Evolutionary conservation across 2,797 vertebrate genomes (phyloP).

Genomic region (Ptychadena robeensis): DNA sequence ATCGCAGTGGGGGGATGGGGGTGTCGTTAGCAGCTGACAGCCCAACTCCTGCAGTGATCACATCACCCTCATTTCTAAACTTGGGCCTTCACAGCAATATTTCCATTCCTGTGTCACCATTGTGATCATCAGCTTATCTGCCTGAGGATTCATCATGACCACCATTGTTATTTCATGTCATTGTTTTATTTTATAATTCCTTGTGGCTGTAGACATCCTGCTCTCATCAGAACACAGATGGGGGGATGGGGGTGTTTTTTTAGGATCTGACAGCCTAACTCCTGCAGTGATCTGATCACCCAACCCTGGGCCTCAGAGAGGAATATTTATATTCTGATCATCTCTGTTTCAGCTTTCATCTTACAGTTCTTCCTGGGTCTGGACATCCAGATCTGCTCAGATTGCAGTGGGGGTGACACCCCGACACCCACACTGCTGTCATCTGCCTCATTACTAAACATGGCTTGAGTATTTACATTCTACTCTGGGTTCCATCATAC

Average conservation of each 20-base stretch:
- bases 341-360: background rate
- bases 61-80: slow-evolving; percentile 6
- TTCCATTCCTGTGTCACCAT: no score
- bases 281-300: slow-evolving; percentile 27
- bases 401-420: no score
- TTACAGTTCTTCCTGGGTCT: no score
- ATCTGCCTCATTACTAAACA: no score
- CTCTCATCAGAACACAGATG: background rate
- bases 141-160: no score
- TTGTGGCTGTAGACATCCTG: background rate
- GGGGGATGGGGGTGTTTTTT: slow-evolving; percentile 21
- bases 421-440: no score
- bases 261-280: slow-evolving; percentile 21
- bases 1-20: slow-evolving; percentile 9
- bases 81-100: background rate
- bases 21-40: slow-evolving; percentile 10
- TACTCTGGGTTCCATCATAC: background rate
- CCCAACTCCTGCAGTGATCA: slow-evolving; percentile 40
- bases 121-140: no score
- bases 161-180: no score
- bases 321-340: background rate
- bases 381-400: no score
- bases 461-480: no score
- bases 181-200: background rate
- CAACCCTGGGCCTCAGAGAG: background rate